These are phyloP conservation scores for Physella acuta DNA, from an alignment of 1,140 invertebrate genomes.

Conservation along the genomic window DNA sequence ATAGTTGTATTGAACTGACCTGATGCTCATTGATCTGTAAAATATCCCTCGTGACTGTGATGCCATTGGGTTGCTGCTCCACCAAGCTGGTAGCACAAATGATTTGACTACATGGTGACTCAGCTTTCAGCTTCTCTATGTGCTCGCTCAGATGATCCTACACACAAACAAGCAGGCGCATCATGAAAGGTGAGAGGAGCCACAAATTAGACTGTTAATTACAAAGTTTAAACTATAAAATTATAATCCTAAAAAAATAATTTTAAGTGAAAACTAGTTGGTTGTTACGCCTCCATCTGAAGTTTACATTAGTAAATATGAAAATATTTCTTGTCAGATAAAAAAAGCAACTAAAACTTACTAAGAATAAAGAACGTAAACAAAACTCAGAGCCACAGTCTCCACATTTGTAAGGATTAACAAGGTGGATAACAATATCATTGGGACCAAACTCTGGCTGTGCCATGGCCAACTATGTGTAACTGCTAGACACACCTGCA, in stretches of 20 bases:
- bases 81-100: slow-evolving; percentile 12
- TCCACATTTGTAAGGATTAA: slow-evolving; percentile 25
- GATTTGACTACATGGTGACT: slow-evolving; percentile 18
- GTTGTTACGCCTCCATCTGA: too few species aligned
- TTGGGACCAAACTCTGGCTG: slow-evolving; percentile 16
- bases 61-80: slow-evolving; percentile 14
- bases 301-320: too few species aligned
- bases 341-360: too few species aligned
- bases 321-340: too few species aligned
- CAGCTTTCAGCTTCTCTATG: slow-evolving; percentile 11
- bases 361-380: neutral
- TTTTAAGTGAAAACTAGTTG: too few species aligned
- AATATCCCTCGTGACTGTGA: slow-evolving; percentile 23
- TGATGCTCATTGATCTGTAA: slow-evolving; percentile 26
- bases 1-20: neutral
- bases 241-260: slow-evolving; percentile 6
- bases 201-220: too few species aligned
- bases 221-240: neutral
- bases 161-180: neutral
- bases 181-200: too few species aligned
- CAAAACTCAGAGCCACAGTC: slow-evolving; percentile 22
- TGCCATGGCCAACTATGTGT: neutral
- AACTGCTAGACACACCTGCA: neutral
- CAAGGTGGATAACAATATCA: slow-evolving; percentile 25
- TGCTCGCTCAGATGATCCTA: slow-evolving; percentile 23